Percentiles rank a stretch among this genome's conserved stretches.
These are phyloP conservation scores for Morpho helenor DNA, from an alignment of 2,888 invertebrate genomes.

Conservation along the genomic window DNA sequence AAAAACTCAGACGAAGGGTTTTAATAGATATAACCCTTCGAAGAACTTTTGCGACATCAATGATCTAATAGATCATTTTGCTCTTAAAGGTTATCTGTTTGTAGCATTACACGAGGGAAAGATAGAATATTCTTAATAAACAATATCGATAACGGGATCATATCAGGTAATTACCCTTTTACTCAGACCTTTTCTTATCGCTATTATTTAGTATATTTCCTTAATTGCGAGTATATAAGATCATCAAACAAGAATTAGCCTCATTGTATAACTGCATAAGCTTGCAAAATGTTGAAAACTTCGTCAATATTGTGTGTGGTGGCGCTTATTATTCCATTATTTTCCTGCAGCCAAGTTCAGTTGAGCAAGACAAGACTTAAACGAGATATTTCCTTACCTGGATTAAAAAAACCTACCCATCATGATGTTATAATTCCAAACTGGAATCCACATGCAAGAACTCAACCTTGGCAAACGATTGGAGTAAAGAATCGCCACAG, in stretches of 20 bases:
- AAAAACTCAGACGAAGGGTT: no score
- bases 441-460: slow-evolving; percentile 43
- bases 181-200: slow-evolving; percentile 4
- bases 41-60: not conserved
- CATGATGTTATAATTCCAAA: slow-evolving; percentile 41
- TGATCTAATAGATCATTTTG: not conserved
- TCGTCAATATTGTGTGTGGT: slow-evolving; percentile 2
- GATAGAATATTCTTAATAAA: slow-evolving; percentile 6
- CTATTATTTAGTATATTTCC: not conserved
- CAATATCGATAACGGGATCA: slow-evolving; percentile 12
- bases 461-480: slow-evolving; percentile 39
- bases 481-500: slow-evolving; percentile 29
- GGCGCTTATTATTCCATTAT: slow-evolving; percentile 1
- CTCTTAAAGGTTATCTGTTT: slow-evolving; percentile 16
- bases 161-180: slow-evolving; percentile 20
- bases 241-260: not conserved
- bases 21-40: not conserved
- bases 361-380: not conserved
- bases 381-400: slow-evolving; percentile 18
- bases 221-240: slow-evolving; percentile 13
- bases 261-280: not conserved
- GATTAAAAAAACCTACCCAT: slow-evolving; percentile 35
- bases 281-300: slow-evolving; percentile 9
- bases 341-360: not conserved
- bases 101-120: not conserved